phyloP scores from a whole-genome alignment of 2,797 vertebrate species.

The Fistularia commersonii region DNA sequence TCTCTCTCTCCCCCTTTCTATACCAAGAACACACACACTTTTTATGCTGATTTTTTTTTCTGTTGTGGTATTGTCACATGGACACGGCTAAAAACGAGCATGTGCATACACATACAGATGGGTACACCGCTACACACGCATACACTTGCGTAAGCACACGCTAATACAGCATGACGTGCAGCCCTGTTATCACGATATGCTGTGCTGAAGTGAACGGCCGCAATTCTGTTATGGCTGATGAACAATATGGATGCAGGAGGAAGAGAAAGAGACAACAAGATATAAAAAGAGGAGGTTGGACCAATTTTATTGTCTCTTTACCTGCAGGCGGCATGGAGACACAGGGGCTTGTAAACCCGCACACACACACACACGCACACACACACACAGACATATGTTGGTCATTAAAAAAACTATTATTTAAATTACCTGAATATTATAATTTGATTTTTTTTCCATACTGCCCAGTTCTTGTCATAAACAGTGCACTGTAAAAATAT shows the following conservation, averaged over 20 bases:
- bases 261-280: slow-evolving; percentile 16
- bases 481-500: too few relatives aligned
- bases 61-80: slow-evolving; percentile 10
- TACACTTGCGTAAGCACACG: slow-evolving; percentile 5
- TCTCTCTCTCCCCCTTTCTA: slow-evolving; percentile 12
- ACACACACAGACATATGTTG: too few relatives aligned
- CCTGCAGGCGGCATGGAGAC: slow-evolving; percentile 25
- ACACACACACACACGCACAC: slow-evolving; percentile 1
- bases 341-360: slow-evolving; percentile 38
- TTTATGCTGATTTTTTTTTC: slow-evolving; percentile 39
- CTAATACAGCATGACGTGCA: slow-evolving; percentile 43
- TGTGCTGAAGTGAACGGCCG: slow-evolving; percentile 32
- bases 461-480: too few relatives aligned
- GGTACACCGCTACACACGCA: neutral
- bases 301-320: slow-evolving; percentile 33
- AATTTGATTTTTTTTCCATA: too few relatives aligned
- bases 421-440: too few relatives aligned
- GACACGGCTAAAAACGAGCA: too few relatives aligned
- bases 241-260: slow-evolving; percentile 35
- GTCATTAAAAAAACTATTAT: too few relatives aligned
- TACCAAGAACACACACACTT: too few relatives aligned
- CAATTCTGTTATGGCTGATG: slow-evolving; percentile 42
- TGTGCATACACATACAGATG: too few relatives aligned
- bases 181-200: slow-evolving; percentile 36
- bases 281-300: slow-evolving; percentile 20